Evolutionary conservation across 2,888 invertebrate species (phyloP), one percentile per base, ranked within the genome.

Genomic region (Tanypteryx hageni): DNA sequence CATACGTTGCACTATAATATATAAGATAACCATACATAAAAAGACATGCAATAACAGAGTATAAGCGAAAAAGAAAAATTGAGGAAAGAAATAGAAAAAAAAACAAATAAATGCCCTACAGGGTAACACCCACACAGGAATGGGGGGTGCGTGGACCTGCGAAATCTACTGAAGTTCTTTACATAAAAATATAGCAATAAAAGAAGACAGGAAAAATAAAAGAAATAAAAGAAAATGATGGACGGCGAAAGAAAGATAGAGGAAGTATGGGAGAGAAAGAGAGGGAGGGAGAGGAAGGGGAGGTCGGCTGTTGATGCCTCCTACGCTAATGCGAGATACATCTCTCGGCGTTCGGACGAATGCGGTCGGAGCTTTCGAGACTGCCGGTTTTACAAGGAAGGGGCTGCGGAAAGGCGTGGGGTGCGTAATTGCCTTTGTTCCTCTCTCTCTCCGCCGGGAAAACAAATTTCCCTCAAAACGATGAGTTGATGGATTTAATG

Each of bases 371-470:
- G 68, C 68, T n/a, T 68, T n/a, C 86, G 89, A 89, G n/a, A 64
- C 61, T 59, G 27, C 31, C 85, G 61, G 27, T 27, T 76, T 64
- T 22, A 89, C 89, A 89, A 89, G 44, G 89, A 44, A 18, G 76
- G 27, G 76, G 76, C 27, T 27, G 76, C 76, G 22, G 64, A 31
- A 89, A 64, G 68, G 89, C 89, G 89, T 59, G 31, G 31, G 64
- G 68, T 18, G 61, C 18, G 64, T 89, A 89, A 89, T 89, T 89
- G 89, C 89, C 64, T 89, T 89, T 89, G 89, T 89, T 64, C 64
- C 89, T 27, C 57, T 57, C 11, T 2, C 61, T 31, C 58, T 27
- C 86, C 86, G 61, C 27, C 64, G 89, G 44, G 89, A 64, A 89
- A 64, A 89, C 64, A 64, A 89, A 44, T 89, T 89, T 44, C 31